Percentiles rank a stretch among this genome's conserved stretches.
These are phyloP conservation scores for Ameiurus melas DNA, from an alignment of 2,113 vertebrate species.

Conservation along the genomic window DNA sequence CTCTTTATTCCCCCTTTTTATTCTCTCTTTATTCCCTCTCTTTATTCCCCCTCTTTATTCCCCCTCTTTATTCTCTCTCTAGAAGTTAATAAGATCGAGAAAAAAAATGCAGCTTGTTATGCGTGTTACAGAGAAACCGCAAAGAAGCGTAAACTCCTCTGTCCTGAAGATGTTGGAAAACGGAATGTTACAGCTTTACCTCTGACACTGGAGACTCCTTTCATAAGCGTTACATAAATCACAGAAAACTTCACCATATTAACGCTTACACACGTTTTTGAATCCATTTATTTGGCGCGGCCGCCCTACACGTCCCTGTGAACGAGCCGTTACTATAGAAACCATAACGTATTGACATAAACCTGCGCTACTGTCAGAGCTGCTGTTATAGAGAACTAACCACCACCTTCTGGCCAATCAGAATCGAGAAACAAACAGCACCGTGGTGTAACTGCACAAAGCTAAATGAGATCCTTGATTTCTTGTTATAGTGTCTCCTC, in stretches of 20 bases:
- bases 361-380: not conserved
- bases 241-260: not conserved
- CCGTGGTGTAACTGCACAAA: not conserved
- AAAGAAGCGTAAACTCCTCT: not conserved
- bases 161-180: not conserved
- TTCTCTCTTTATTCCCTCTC: no score
- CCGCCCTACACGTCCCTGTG: not conserved
- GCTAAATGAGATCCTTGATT: not conserved
- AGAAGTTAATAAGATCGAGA: not conserved
- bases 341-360: not conserved
- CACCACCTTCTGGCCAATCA: not conserved
- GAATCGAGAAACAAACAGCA: not conserved
- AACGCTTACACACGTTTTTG: not conserved
- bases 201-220: not conserved
- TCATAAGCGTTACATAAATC: not conserved
- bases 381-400: not conserved
- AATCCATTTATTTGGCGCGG: not conserved
- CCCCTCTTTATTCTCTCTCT: no score
- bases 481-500: not conserved
- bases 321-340: not conserved
- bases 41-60: no score
- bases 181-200: not conserved
- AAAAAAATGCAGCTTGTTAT: not conserved
- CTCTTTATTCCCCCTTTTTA: no score
- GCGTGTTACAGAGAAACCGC: not conserved